Conservation (phyloP, 2,113 vertebrate species). For the Lepus europaeus region DNA sequence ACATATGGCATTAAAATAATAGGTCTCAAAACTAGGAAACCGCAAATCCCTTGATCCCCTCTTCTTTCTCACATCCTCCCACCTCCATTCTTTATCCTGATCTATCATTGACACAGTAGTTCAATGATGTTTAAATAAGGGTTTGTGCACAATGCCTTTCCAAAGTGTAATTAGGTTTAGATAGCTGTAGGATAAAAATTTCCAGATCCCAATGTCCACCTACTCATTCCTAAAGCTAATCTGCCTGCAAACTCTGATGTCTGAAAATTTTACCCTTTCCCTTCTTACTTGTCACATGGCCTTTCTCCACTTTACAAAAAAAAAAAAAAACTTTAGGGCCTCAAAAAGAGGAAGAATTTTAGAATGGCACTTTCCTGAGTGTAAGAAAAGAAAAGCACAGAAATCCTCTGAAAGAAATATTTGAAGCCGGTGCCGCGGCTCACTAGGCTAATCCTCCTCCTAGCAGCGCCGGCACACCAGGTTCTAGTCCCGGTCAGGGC, state of each 20-base stretch:
- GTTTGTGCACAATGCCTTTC: background rate
- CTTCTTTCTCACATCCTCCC: background rate
- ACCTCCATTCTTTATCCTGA: background rate
- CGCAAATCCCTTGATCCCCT: background rate
- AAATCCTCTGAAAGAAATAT: background rate
- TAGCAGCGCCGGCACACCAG: too few relatives aligned
- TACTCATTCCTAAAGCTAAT: background rate
- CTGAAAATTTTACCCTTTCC: background rate
- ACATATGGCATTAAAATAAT: background rate
- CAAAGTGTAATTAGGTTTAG: background rate
- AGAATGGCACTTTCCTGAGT: background rate
- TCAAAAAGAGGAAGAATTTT: slow-evolving; percentile 25
- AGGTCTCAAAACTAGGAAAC: background rate
- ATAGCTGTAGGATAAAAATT: background rate
- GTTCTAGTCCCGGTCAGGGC: too few relatives aligned
- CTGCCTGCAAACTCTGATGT: background rate
- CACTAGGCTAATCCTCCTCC: too few relatives aligned
- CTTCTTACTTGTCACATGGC: background rate
- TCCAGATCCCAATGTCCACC: background rate
- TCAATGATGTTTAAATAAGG: background rate
- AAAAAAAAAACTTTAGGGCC: background rate
- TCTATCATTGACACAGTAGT: background rate
- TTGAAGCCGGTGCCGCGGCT: too few relatives aligned
- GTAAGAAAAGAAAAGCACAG: slow-evolving; percentile 18
- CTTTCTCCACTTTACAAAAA: slow-evolving; percentile 6